phyloP scores from a whole-genome alignment of 2,888 invertebrate genomes.

The Euspilapteryx auroguttella region DNA sequence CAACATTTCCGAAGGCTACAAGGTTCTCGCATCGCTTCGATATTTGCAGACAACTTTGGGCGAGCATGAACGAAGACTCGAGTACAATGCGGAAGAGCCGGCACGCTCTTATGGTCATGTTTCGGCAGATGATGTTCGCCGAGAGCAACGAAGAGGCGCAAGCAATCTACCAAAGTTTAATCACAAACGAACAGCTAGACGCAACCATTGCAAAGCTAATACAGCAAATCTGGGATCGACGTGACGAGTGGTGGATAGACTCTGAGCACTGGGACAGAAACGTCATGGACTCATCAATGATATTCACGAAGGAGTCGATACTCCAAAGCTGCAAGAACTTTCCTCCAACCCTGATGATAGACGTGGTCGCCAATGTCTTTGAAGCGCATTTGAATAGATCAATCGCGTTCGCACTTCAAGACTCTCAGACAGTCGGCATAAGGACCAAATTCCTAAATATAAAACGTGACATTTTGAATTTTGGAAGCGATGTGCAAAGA shows the following conservation, averaged over 20 bases:
- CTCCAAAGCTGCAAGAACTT: conserved; percentile 12
- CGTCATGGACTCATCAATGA: conserved; percentile 10
- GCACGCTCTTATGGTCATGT: conserved; percentile 10
- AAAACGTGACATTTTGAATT: conserved; percentile 3
- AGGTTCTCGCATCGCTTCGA: conserved; percentile 10
- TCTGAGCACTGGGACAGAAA: conserved; percentile 3
- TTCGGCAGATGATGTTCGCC: conserved; percentile 10
- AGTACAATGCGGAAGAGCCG: conserved; percentile 9
- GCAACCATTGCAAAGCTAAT: conserved; percentile 7
- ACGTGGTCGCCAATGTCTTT: conserved; percentile 15
- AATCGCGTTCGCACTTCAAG: no score
- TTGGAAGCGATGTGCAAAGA: conserved; percentile 6
- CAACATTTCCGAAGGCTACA: conserved; percentile 11
- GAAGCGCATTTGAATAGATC: conserved; percentile 16
- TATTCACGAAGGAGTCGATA: conserved; percentile 11
- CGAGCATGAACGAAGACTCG: conserved; percentile 8
- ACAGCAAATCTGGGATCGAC: conserved; percentile 10
- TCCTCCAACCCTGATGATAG: conserved; percentile 13
- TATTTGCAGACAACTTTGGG: conserved; percentile 12
- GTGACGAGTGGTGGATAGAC: conserved; percentile 10
- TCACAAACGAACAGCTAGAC: conserved; percentile 4
- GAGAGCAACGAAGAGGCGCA: conserved; percentile 6
- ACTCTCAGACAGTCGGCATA: no score
- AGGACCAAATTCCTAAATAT: conserved; percentile 11
- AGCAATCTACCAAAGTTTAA: conserved; percentile 6